These are phyloP conservation scores for Apistogramma diplotaenia DNA, from an alignment of 2,113 vertebrate genomes.

Conservation along the genomic window DNA sequence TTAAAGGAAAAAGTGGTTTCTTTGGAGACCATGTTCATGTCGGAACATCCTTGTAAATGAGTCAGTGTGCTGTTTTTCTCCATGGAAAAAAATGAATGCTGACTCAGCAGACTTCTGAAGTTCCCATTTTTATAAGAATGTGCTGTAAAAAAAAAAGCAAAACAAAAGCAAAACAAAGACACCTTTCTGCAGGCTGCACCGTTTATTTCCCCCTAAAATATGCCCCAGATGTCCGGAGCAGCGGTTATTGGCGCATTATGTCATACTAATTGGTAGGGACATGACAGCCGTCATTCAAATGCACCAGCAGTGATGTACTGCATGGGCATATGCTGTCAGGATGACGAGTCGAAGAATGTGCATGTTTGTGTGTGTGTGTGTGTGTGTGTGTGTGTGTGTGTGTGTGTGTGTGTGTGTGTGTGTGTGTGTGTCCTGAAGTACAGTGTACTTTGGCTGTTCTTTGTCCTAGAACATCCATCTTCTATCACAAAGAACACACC, in stretches of 20 bases:
- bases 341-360: too few relatives aligned
- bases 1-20: background rate
- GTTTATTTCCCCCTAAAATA: background rate
- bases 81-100: background rate
- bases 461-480: slow-evolving; percentile 37
- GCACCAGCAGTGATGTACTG: background rate
- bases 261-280: too few relatives aligned
- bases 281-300: background rate
- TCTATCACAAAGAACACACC: slow-evolving; percentile 51
- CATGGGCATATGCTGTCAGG: too few relatives aligned
- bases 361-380: background rate
- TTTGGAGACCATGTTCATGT: background rate
- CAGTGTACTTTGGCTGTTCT: slow-evolving; percentile 25
- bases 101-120: slow-evolving; percentile 17
- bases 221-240: background rate
- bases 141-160: background rate
- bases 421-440: too few relatives aligned
- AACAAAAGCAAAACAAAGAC: too few relatives aligned
- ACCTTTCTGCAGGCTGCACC: background rate
- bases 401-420: background rate
- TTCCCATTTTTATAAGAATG: background rate
- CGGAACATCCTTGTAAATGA: slow-evolving; percentile 1
- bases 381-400: background rate
- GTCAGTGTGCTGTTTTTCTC: background rate
- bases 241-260: too few relatives aligned